Percentiles rank a stretch among this genome's conserved stretches.
Conservation (phyloP, 1,140 invertebrate genomes). For the Drosophila suzukii region DNA sequence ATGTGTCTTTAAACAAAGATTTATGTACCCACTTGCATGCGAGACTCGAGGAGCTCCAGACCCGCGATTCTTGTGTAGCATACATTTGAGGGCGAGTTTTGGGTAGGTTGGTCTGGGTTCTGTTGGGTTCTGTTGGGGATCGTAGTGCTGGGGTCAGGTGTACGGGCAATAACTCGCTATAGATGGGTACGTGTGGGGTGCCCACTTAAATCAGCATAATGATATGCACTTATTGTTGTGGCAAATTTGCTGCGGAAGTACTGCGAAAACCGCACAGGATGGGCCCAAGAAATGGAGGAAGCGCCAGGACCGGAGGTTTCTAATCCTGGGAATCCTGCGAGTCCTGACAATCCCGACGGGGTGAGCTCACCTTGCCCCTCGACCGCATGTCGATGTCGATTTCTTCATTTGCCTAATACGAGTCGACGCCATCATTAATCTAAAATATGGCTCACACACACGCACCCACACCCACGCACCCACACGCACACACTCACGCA, state of each 20-base stretch:
- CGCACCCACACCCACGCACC: conserved; percentile 60
- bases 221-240: conserved; percentile 82
- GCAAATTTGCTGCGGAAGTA: conserved; percentile 80
- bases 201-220: conserved; percentile 81
- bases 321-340: neutral
- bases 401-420: conserved; percentile 81
- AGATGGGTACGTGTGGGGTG: conserved; percentile 47
- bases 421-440: conserved; percentile 80
- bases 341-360: neutral
- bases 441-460: conserved; percentile 76
- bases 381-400: conserved; percentile 73
- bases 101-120: neutral
- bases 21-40: conserved; percentile 81
- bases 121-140: neutral
- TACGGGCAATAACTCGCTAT: conserved; percentile 74
- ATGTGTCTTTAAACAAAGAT: conserved; percentile 82
- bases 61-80: conserved; percentile 18
- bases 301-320: neutral
- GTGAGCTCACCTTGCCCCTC: conserved; percentile 26
- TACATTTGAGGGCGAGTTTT: conserved; percentile 16
- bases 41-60: conserved; percentile 25
- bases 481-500: conserved; percentile 16
- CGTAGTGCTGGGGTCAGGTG: conserved; percentile 58
- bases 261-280: conserved; percentile 72
- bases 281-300: conserved; percentile 9